A percentile compares a stretch with the other conserved stretches of the same genome.
phyloP scores from a whole-genome alignment of 2,888 invertebrate species.

The Drosophila demipolita region DNA sequence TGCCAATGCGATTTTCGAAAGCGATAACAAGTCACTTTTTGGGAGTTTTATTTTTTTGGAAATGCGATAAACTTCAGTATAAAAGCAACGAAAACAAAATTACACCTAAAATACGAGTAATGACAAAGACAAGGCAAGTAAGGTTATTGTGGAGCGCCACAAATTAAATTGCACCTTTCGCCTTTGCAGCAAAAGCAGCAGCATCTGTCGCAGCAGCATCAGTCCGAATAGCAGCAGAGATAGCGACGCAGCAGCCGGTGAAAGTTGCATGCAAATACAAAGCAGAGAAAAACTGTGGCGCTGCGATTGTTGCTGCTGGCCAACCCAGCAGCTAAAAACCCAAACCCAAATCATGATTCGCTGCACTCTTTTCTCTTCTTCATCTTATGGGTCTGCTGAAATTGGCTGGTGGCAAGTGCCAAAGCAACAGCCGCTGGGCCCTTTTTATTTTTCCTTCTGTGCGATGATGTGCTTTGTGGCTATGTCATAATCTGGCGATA shows the following conservation, averaged over 20 bases:
- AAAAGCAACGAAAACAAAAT: constrained; percentile 50
- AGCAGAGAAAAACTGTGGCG: constrained; percentile 48
- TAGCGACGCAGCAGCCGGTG: constrained; percentile 63
- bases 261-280: constrained; percentile 77
- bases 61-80: constrained; percentile 40
- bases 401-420: constrained; percentile 21
- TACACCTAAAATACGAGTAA: constrained; percentile 48
- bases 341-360: constrained; percentile 43
- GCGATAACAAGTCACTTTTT: constrained; percentile 70
- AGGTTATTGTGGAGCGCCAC: constrained; percentile 72
- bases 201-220: constrained; percentile 25
- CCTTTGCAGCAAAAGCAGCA: constrained; percentile 37
- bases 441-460: constrained; percentile 11
- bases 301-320: constrained; percentile 28
- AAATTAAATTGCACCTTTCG: constrained; percentile 81
- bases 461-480: constrained; percentile 17
- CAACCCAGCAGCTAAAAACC: constrained; percentile 17
- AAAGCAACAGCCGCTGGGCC: constrained; percentile 23
- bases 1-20: constrained; percentile 67
- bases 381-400: constrained; percentile 7
- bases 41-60: constrained; percentile 23
- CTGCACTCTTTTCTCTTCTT: constrained; percentile 41
- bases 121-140: constrained; percentile 65
- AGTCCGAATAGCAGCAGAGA: constrained; percentile 32
- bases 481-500: constrained; percentile 62